Base-by-base conservation (phyloP, 2,888 invertebrate genomes). In the Megaustenia siamemsis region DNA sequence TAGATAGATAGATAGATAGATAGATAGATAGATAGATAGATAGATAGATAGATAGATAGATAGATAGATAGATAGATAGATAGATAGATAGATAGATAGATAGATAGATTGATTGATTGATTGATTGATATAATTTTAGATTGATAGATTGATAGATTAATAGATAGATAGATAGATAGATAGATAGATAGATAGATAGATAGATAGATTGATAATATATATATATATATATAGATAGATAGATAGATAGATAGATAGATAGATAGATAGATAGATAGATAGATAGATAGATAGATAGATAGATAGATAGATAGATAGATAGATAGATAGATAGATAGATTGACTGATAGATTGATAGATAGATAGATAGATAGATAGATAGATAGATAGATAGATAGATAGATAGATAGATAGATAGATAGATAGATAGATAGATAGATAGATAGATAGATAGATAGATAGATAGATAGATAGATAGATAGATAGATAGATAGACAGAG, bases 51-150 rank as follows among this genome's bases (percentile, higher is more conserved):
- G 28, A 60, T 60, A 60, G 28, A 60, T 60, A 60, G n/a, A 60
- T 60, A 60, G n/a, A 60, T 60, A n/a, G 28, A 60, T 60, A 28
- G 60, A 60, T 60, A 60, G 60, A 60, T 60, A 60, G 28, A 60
- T 60, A 28, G 60, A 60, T 28, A 60, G 60, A 60, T 60, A 60
- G 60, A 60, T 60, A 60, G 60, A 60, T 60, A 60, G 60, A 28
- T 60, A 60, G 60, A 28, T 60, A 60, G 60, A 28, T 60, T 28
- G 60, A 28, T 60, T 28, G 60, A 28, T 60, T 28, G 60, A 28
- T 60, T 28, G 60, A 28, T 60, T 28, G 60, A 60, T 60, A 60
- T n/a, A 60, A 28, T 28, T n/a, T 28, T 60, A 60, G 60, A 60
- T 60, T 28, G 60, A 60, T 60, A 60, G 60, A 60, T 60, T 28